A percentile compares a stretch with the other conserved stretches of the same genome.
Evolutionary conservation across 2,113 vertebrate species (phyloP).

Genomic region (Jaculus jaculus): DNA sequence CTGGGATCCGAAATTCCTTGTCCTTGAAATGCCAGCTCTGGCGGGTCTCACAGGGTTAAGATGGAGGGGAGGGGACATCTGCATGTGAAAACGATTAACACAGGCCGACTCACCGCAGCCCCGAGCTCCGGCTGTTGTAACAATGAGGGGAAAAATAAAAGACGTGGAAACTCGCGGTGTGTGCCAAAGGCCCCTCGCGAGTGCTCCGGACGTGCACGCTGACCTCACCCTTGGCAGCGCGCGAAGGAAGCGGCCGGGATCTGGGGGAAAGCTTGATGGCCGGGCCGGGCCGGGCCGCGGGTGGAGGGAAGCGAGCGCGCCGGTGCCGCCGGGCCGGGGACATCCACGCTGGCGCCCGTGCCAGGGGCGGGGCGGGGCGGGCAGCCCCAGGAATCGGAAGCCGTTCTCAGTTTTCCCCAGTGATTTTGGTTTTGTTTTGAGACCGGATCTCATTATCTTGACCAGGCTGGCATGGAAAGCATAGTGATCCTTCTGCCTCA

Average conservation of each 20-base stretch:
- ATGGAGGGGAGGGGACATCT: too few species aligned
- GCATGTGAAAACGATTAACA: too few species aligned
- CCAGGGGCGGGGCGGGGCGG: too few species aligned
- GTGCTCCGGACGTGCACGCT: not conserved
- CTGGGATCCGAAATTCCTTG: too few species aligned
- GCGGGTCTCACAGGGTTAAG: too few species aligned
- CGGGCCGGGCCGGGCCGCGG: fast-evolving
- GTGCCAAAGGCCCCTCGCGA: slow-evolving; percentile 1
- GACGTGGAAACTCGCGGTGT: not conserved
- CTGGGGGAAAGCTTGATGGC: not conserved
- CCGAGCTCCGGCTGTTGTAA: not conserved
- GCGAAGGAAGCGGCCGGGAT: not conserved
- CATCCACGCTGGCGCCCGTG: fast-evolving
- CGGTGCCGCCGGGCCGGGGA: not conserved
- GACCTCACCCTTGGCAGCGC: not conserved
- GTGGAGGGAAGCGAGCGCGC: slow-evolving; percentile 2
- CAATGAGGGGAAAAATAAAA: not conserved
- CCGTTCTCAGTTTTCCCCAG: not conserved
- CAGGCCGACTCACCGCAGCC: not conserved
- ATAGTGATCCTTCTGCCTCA: too few species aligned
- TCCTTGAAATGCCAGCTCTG: too few species aligned
- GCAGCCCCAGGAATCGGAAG: not conserved
- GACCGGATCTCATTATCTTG: too few species aligned
- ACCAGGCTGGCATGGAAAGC: too few species aligned
- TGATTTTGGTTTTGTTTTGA: not conserved